Base-by-base conservation (phyloP, 2,113 vertebrate genomes). In the Amazona vittata region DNA sequence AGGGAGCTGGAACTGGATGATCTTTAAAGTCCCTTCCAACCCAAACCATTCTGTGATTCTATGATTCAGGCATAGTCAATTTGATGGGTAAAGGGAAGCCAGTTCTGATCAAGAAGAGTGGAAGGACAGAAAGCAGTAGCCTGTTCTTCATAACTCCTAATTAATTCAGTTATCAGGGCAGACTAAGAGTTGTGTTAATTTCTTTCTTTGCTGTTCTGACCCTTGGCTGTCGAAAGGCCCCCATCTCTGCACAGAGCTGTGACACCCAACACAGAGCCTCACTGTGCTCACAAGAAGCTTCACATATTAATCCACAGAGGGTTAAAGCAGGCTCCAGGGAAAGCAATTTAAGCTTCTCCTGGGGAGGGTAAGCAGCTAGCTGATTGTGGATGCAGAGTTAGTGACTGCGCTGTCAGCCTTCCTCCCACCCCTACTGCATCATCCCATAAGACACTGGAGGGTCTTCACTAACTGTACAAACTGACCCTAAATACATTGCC, bases 361-460 rank as follows among this genome's bases (percentile, higher is more conserved):
- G 46, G 29, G 17, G 25, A 31, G 10, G 12, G 43, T 11, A 22
- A 37, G 20, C 24, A 65, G 6, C 15, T 31, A 67, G 15, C 14
- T 47, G 35, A 11, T 6, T 1, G 1, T 11, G 46, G 6, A 39
- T 5, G 3, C 31, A 2, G 2, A 78, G 29, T n/a, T 57, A 44
- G 12, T 16, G 47, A 2, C 26, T 28, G 53, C 10, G n/a, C 20
- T 41, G 43, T 25, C 49, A 68, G 67, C 20, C 7, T 12, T 62
- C 41, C 62, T 79, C 46, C 18, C 41, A 65, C 5, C 1, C 18
- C 33, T 82, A 35, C 62, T n/a, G 11, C 52, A 24, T 20, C 68
- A 73, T 37, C 39, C 64, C 1, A 0, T 20, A 12, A 13, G 7
- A 8, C 0, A 0, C 47, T 64, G 33, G 5, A 73, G 7, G 31